A percentile compares a stretch with the other conserved stretches of the same genome.
phyloP scores from a whole-genome alignment of 2,113 vertebrate genomes.

The Uropsilus gracilis region DNA sequence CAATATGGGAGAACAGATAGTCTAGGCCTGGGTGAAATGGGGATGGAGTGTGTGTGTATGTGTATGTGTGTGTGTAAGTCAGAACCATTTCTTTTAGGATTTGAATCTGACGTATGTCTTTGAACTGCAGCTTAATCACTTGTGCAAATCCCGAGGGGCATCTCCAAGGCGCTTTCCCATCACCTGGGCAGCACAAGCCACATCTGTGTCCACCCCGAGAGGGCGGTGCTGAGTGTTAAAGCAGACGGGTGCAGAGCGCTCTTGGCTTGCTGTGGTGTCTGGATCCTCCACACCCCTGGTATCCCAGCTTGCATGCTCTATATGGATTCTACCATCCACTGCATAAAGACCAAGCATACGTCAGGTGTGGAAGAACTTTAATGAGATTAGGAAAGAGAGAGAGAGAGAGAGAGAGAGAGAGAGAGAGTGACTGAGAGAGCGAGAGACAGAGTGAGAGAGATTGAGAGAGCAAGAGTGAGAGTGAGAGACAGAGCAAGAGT shows the following conservation, averaged over 20 bases:
- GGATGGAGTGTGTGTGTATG: background rate
- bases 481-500: no score
- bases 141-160: background rate
- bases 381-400: no score
- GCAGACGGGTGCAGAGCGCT: background rate
- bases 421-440: no score
- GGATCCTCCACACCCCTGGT: background rate
- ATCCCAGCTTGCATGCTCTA: no score
- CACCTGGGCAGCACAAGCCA: background rate
- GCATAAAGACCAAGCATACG: no score
- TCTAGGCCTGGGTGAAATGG: background rate
- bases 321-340: no score
- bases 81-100: background rate
- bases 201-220: background rate
- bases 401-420: no score
- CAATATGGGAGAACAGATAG: background rate
- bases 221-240: background rate
- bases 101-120: background rate
- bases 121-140: background rate
- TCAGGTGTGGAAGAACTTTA: no score
- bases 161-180: background rate
- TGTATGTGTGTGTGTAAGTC: no score
- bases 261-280: background rate
- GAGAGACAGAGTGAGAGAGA: no score
- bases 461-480: no score